These are phyloP conservation scores for Bombyx huttoni DNA, from an alignment of 2,888 invertebrate genomes.

Conservation along the genomic window DNA sequence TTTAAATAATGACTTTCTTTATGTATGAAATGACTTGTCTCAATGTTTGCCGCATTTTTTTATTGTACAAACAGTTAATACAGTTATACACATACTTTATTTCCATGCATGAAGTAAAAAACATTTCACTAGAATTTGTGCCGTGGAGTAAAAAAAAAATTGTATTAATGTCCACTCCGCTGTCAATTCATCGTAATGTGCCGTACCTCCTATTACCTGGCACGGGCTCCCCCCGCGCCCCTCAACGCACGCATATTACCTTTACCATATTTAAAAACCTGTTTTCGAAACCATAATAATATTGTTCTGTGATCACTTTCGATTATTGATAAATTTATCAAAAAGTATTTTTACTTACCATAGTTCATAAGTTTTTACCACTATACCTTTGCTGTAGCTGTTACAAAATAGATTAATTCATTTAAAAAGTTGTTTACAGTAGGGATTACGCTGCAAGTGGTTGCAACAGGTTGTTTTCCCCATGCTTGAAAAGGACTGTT, in stretches of 20 bases:
- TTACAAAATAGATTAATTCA: too few species aligned
- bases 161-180: conserved; percentile 12
- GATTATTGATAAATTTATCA: background rate
- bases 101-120: too few species aligned
- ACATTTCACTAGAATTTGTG: too few species aligned
- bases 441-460: background rate
- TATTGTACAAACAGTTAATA: too few species aligned
- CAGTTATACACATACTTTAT: too few species aligned
- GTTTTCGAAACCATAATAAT: background rate
- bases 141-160: background rate
- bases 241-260: conserved; percentile 15
- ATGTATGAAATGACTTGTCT: too few species aligned
- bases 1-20: too few species aligned
- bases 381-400: too few species aligned
- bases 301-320: background rate
- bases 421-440: background rate
- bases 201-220: conserved; percentile 72
- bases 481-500: background rate
- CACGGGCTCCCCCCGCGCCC: conserved; percentile 34
- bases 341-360: background rate
- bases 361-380: too few species aligned
- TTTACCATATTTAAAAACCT: conserved; percentile 2
- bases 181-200: conserved; percentile 20
- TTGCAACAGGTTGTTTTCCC: conserved; percentile 8
- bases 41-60: too few species aligned